These are phyloP conservation scores for Huso huso DNA, from an alignment of 2,797 vertebrate genomes.

Conservation along the genomic window DNA sequence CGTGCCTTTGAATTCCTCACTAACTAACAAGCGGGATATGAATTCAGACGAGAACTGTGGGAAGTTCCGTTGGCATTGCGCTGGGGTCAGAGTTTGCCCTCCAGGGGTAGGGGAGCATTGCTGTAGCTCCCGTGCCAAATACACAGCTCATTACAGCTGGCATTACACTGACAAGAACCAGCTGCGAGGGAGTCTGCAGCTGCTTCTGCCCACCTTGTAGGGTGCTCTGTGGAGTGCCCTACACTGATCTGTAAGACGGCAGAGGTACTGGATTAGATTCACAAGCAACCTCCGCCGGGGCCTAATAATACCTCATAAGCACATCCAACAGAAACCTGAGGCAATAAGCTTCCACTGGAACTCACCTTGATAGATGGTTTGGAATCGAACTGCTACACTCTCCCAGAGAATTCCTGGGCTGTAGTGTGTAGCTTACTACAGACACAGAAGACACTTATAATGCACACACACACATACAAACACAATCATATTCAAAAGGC, in stretches of 20 bases:
- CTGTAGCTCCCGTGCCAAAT: neutral
- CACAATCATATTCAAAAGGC: too few species aligned
- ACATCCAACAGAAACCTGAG: slow-evolving; percentile 23
- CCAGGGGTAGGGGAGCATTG: slow-evolving; percentile 5
- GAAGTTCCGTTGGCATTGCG: slow-evolving; percentile 1
- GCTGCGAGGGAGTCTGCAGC: slow-evolving; percentile 3
- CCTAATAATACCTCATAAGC: slow-evolving; percentile 26
- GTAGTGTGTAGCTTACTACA: too few species aligned
- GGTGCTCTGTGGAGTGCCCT: neutral
- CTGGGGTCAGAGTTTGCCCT: slow-evolving; percentile 13
- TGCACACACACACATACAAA: neutral
- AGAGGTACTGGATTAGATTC: slow-evolving; percentile 14
- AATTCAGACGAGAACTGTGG: neutral
- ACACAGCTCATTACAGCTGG: neutral
- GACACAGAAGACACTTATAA: too few species aligned
- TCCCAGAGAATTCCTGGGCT: too few species aligned
- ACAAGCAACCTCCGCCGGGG: slow-evolving; percentile 18
- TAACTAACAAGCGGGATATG: neutral
- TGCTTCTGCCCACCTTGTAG: slow-evolving; percentile 5
- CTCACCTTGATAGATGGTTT: slow-evolving; percentile 29
- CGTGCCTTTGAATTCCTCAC: neutral
- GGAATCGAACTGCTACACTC: neutral
- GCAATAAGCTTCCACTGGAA: slow-evolving; percentile 18
- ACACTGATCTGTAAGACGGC: neutral
- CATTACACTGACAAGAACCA: neutral